A percentile compares a stretch with the other conserved stretches of the same genome.
phyloP scores from a whole-genome alignment of 2,888 invertebrate species.

The Morpho deidamia region DNA sequence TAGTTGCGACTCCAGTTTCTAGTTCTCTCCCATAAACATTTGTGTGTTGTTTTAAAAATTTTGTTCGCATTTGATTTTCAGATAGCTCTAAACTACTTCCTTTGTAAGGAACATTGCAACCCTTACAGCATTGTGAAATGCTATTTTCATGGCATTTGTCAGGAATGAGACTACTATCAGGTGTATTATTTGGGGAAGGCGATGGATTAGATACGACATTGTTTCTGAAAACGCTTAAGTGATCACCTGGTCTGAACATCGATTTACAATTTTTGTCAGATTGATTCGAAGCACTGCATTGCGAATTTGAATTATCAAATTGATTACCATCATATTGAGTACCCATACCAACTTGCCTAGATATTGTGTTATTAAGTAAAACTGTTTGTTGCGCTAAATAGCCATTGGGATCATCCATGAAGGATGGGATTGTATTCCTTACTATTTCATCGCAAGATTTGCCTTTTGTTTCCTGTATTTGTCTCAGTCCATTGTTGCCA shows the following conservation, averaged over 20 bases:
- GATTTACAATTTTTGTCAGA: constrained; percentile 45
- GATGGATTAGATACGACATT: constrained; percentile 56
- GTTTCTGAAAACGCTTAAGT: constrained; percentile 47
- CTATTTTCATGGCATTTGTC: constrained; percentile 52
- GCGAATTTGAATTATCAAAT: constrained; percentile 44
- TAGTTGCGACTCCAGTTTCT: constrained; percentile 52
- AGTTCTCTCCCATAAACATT: constrained; percentile 65
- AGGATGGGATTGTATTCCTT: constrained; percentile 84
- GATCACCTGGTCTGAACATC: constrained; percentile 42
- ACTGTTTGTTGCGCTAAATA: constrained; percentile 95
- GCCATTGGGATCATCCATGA: constrained; percentile 94
- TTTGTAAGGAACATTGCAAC: constrained; percentile 66
- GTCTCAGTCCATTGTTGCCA: constrained; percentile 53
- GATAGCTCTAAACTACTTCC: constrained; percentile 54
- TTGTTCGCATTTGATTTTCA: constrained; percentile 56
- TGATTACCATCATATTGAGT: constrained; percentile 50
- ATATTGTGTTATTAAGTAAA: constrained; percentile 89
- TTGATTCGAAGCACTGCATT: constrained; percentile 44
- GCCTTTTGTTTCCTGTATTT: constrained; percentile 54
- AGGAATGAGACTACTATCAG: constrained; percentile 66
- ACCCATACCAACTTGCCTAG: constrained; percentile 78
- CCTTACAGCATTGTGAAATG: constrained; percentile 70
- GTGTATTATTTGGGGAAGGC: constrained; percentile 63
- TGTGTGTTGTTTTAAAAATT: constrained; percentile 52
- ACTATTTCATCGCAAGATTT: constrained; percentile 66